phyloP scores from a whole-genome alignment of 2,113 vertebrate species.

The Cnemophilus loriae region DNA sequence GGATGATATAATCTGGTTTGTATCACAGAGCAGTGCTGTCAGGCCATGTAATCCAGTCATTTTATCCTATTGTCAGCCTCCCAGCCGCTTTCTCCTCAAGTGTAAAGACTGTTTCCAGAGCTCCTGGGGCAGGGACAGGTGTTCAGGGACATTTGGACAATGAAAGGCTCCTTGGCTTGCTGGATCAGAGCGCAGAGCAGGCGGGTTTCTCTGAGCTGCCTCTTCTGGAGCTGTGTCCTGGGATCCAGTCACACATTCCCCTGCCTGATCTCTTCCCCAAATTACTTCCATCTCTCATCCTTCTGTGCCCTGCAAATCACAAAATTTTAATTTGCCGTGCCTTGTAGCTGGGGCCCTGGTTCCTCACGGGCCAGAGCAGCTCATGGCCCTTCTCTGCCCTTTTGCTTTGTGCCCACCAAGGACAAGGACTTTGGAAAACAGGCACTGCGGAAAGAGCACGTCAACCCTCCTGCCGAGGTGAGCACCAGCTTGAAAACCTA shows the following conservation, averaged over 20 bases:
- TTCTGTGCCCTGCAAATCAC: not conserved
- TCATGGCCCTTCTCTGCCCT: not conserved
- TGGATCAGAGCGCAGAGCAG: not conserved
- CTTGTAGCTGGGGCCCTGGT: not conserved
- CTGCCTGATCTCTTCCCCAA: not conserved
- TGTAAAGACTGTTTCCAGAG: not conserved
- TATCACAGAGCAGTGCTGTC: not conserved
- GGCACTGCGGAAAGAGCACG: conserved; percentile 89
- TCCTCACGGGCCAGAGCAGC: not conserved
- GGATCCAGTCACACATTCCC: not conserved
- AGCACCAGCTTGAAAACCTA: conserved; percentile 98
- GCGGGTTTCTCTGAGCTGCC: not conserved
- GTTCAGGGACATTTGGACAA: fast-evolving
- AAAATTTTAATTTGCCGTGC: not conserved
- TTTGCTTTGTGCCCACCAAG: conserved; percentile 59
- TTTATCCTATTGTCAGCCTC: not conserved
- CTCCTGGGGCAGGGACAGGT: not conserved
- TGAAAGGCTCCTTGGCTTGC: not conserved
- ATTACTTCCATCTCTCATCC: not conserved
- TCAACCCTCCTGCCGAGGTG: conserved; percentile 94
- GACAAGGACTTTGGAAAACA: conserved; percentile 98
- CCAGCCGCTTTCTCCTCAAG: not conserved
- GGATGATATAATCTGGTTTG: not conserved
- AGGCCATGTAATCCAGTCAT: not conserved
- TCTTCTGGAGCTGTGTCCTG: not conserved